These are phyloP conservation scores for Psammodynastes pulverulentus DNA, from an alignment of 2,113 vertebrate species.

Conservation along the genomic window DNA sequence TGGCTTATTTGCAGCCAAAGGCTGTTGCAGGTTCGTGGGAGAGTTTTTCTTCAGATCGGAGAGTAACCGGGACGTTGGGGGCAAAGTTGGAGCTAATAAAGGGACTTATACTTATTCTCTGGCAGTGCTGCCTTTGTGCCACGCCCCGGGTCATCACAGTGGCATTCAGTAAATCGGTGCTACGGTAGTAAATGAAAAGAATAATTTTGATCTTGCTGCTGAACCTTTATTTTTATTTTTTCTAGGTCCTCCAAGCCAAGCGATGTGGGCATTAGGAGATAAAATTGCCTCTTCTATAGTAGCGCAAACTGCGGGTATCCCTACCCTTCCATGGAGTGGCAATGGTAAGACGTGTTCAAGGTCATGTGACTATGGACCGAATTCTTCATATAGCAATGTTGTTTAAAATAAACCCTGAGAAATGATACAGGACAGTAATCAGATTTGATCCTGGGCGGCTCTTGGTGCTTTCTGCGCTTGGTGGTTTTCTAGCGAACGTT, in stretches of 20 bases:
- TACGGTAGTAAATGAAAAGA: too few relatives aligned
- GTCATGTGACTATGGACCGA: neutral
- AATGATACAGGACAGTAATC: neutral
- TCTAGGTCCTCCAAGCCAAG: constrained; percentile 94
- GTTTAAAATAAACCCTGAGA: neutral
- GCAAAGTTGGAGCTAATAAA: too few relatives aligned
- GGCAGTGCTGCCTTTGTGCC: too few relatives aligned
- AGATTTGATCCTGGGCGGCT: neutral
- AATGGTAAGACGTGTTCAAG: constrained; percentile 70
- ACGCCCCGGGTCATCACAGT: too few relatives aligned
- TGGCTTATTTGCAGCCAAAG: too few relatives aligned
- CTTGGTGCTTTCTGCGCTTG: neutral
- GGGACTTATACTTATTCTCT: too few relatives aligned
- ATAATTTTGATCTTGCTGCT: neutral
- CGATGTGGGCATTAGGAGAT: constrained; percentile 98
- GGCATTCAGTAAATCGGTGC: too few relatives aligned
- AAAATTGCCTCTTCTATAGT: constrained; percentile 98
- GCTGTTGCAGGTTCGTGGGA: too few relatives aligned
- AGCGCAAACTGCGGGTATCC: constrained; percentile 96
- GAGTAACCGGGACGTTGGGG: too few relatives aligned
- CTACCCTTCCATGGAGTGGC: constrained; percentile 96
- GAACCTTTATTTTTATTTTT: constrained; percentile 13
- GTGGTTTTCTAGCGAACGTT: neutral
- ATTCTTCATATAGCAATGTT: neutral
- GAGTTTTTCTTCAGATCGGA: too few relatives aligned